Base-by-base conservation (phyloP, 1,140 invertebrate genomes). In the Bombus difficillimus region DNA sequence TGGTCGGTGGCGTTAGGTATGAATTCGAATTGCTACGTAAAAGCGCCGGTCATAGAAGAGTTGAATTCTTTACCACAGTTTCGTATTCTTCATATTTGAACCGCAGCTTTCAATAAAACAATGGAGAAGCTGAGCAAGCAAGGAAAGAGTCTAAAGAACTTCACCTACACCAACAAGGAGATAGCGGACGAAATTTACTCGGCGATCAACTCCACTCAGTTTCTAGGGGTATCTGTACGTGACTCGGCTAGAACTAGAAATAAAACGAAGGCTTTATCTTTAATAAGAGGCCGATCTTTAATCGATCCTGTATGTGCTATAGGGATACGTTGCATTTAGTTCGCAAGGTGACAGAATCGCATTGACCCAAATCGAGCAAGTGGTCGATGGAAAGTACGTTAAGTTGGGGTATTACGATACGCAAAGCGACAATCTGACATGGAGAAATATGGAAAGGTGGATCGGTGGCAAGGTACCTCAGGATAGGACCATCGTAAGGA, bases 321-420 rank as follows among this genome's bases (percentile, higher is more conserved):
- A 99, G 98, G 98, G 98, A 75, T 96, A 97, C 89, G 98, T 99
- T 71, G 98, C 98, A 9, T 99, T 99, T 95, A 99, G 98, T 92
- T 99, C 98, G 0, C 98, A 98, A 95, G 99, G 99, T 90, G 99
- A 99, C 95, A 97, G 99, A 90, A 99, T 99, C 92, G 99, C 99
- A n/a, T 96, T 99, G 93, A 99, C 99, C 13, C 98, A 99, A 96
- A 98, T 99, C 86, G 99, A 99, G 94, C 99, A 99, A 95, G 97
- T 99, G 96, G 97, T 97, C 90, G 97, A 99, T 95, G 99, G 99
- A 75, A 98, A 98, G 92, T 99, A 99, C 94, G 97, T 98, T 28
- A 98, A 98, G 91, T 95, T 99, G n/a, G 99, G 99, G 15, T 99
- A 98, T 93, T 99, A 99, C 93, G 99, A 99, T 94, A 98, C 98